Conservation (phyloP, 1,140 invertebrate species). For the Diorhabda sublineata region DNA sequence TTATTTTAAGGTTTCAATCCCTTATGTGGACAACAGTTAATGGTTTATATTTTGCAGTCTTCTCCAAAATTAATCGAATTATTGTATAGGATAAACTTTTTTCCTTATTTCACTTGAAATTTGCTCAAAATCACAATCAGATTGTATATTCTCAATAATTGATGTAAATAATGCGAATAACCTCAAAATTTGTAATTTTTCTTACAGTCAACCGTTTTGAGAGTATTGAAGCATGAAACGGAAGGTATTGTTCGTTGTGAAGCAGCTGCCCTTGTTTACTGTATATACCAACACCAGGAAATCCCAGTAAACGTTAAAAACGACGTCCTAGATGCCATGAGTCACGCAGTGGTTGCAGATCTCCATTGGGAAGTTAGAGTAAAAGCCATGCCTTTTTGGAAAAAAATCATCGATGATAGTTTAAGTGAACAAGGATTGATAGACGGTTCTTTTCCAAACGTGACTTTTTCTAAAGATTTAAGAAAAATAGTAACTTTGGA, state of each 20-base stretch:
- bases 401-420: conserved; percentile 58
- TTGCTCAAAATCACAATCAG: too few species aligned
- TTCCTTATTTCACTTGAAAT: too few species aligned
- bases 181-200: not conserved
- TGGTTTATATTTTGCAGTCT: too few species aligned
- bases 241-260: conserved; percentile 73
- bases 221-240: conserved; percentile 60
- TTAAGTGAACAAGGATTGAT: conserved; percentile 73
- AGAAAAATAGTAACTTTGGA: conserved; percentile 71
- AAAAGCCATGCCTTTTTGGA: conserved; percentile 67
- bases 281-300: conserved; percentile 62
- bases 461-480: conserved; percentile 73
- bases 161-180: too few species aligned
- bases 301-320: conserved; percentile 49
- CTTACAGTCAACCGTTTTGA: conserved; percentile 59
- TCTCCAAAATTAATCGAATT: too few species aligned
- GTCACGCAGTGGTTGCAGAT: conserved; percentile 60
- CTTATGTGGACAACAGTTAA: too few species aligned
- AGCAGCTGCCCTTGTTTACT: conserved; percentile 60
- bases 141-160: too few species aligned
- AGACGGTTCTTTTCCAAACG: conserved; percentile 68
- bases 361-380: conserved; percentile 77
- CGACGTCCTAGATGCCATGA: conserved; percentile 56
- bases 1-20: too few species aligned
- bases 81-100: too few species aligned